phyloP scores from a whole-genome alignment of 2,113 vertebrate species.

The Narcine bancroftii region DNA sequence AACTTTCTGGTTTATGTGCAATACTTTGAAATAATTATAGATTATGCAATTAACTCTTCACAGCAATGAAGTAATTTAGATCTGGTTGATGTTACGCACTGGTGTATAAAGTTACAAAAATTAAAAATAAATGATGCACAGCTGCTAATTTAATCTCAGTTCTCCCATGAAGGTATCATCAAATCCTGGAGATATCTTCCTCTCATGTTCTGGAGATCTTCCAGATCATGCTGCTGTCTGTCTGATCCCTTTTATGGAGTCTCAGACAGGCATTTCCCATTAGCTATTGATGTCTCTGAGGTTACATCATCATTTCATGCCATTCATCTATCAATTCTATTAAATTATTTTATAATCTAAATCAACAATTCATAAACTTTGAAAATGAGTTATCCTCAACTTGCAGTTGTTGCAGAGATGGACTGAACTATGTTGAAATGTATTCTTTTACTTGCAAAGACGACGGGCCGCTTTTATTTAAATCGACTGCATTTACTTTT shows the following conservation, averaged over 20 bases:
- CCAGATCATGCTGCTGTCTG: neutral
- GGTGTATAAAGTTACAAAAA: slow-evolving; percentile 7
- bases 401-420: neutral
- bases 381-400: neutral
- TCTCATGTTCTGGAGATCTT: neutral
- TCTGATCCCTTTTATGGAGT: neutral
- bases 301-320: neutral
- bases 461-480: neutral
- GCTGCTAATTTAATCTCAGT: slow-evolving; percentile 23
- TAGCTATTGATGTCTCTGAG: neutral
- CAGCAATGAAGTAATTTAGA: neutral
- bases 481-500: too few species aligned
- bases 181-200: neutral
- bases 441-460: neutral
- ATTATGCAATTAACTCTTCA: neutral
- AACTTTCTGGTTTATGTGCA: neutral
- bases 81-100: neutral
- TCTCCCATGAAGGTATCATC: neutral
- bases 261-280: neutral
- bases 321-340: neutral
- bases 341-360: neutral
- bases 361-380: too few species aligned
- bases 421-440: neutral
- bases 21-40: neutral
- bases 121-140: slow-evolving; percentile 33